A percentile compares a stretch with the other conserved stretches of the same genome.
Evolutionary conservation across 2,888 invertebrate genomes (phyloP).

Genomic region (Apodemia zela): DNA sequence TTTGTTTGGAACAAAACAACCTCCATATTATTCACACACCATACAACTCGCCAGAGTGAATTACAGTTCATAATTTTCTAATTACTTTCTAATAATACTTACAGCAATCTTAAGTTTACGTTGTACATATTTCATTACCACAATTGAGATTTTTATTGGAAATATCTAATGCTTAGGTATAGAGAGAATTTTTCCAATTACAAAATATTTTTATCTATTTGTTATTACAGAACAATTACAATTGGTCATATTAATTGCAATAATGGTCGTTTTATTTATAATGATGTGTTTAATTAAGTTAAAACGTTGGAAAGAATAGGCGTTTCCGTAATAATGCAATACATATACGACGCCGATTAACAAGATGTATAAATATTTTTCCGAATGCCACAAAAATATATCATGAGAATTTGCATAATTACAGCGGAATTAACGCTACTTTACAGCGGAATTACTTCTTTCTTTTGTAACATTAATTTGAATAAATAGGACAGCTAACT

Average conservation of each 20-base stretch:
- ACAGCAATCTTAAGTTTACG: slow-evolving; percentile 74
- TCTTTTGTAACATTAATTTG: too few relatives aligned
- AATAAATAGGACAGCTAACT: too few relatives aligned
- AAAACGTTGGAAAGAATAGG: slow-evolving; percentile 15
- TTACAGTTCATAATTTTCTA: slow-evolving; percentile 72
- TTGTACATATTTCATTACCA: slow-evolving; percentile 78
- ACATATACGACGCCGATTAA: too few relatives aligned
- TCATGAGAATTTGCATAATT: too few relatives aligned
- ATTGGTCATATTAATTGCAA: slow-evolving; percentile 59
- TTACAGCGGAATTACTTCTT: too few relatives aligned
- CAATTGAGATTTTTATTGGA: slow-evolving; percentile 75
- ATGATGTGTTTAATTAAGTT: slow-evolving; percentile 1
- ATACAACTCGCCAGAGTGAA: slow-evolving; percentile 73
- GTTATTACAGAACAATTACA: slow-evolving; percentile 46
- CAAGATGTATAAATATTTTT: too few relatives aligned
- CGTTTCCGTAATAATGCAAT: too few relatives aligned
- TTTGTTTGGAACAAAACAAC: slow-evolving; percentile 79
- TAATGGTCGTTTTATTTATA: slow-evolving; percentile 21
- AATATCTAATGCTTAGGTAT: slow-evolving; percentile 64
- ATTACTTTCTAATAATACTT: slow-evolving; percentile 79
- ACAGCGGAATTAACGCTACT: too few relatives aligned
- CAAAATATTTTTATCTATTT: slow-evolving; percentile 47
- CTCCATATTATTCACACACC: slow-evolving; percentile 77
- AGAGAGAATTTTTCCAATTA: slow-evolving; percentile 73
- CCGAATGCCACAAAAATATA: too few relatives aligned